Evolutionary conservation across 2,113 vertebrate genomes (phyloP), one percentile per base, ranked within the genome.

Genomic region (Phyllopteryx taeniolatus): DNA sequence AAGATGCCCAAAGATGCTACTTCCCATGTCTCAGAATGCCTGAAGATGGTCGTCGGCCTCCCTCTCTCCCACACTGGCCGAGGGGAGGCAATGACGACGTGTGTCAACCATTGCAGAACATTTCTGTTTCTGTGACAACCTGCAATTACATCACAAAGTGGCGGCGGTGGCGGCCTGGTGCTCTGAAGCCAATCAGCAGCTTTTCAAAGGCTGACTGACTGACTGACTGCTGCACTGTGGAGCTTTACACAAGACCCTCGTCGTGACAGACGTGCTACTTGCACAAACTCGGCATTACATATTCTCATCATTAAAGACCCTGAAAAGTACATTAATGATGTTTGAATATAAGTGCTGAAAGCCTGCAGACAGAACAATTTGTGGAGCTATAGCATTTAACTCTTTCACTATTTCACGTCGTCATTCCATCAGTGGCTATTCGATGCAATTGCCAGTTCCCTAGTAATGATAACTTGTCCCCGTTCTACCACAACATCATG

Each of bases 61-160:
- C 70, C 19, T 75, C 57, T 81, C 81, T 83, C 80, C 85, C 72
- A 77, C 80, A 71, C 74, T n/a, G 68, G 57, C 39, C 72, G 54
- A 83, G 83, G 80, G 71, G 72, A 67, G 76, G 75, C 65, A 12
- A 14, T 85, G 77, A 80, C 72, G 75, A 86, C 85, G 79, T 71
- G 69, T 77, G 86, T 88, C 92, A 88, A 74, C 85, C 85, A 78
- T 80, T 74, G 63, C 79, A 78, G 82, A 85, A 81, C 79, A 81
- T 86, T 87, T 79, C 71, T 84, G 54, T 68, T 67, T 66, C 78
- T 82, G 61, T 84, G 85, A 83, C 86, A 90, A 79, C 83, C 85
- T 78, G 63, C 79, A 92, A 93, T 92, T 89, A 90, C 68, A 88
- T 19, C 73, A 72, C 74, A 53, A 67, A 9, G 33, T 42, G 67